Evolutionary conservation across 2,888 invertebrate genomes (phyloP).

Genomic region (Polyommatus icarus): DNA sequence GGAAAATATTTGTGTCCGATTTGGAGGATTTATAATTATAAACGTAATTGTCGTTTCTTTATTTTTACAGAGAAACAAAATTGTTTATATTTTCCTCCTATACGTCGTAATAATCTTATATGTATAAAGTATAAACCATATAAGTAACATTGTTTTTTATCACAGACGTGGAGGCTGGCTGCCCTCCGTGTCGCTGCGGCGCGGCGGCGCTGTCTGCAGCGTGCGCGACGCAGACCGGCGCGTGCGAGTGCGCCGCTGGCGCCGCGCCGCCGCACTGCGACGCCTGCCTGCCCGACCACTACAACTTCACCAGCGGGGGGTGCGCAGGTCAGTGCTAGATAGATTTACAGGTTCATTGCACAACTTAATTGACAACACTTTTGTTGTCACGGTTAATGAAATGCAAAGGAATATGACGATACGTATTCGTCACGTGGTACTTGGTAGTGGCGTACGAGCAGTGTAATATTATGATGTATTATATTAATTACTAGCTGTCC

Average conservation of each 20-base stretch:
- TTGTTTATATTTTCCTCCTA: no score
- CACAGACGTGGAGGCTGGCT: conserved; percentile 87
- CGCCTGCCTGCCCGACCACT: conserved; percentile 85
- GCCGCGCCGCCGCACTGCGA: conserved; percentile 90
- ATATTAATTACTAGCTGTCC: no score
- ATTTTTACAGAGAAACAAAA: no score
- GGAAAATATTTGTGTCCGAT: no score
- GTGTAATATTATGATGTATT: no score
- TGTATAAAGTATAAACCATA: no score
- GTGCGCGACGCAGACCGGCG: conserved; percentile 89
- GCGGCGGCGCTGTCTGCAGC: conserved; percentile 82
- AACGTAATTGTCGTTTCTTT: no score
- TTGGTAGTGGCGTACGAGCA: neutral
- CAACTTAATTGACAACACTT: no score
- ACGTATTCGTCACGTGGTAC: neutral
- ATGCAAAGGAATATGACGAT: no score
- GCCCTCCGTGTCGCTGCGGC: conserved; percentile 90
- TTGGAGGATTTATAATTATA: no score
- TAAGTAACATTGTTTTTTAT: neutral
- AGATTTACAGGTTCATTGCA: neutral
- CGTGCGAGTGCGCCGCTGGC: conserved; percentile 88
- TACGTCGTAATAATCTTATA: no score
- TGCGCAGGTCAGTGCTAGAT: conserved; percentile 83
- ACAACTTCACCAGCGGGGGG: conserved; percentile 83
- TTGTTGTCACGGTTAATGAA: no score